Evolutionary conservation across 2,113 vertebrate species (phyloP).

Genomic region (Syngnathus scovelli): DNA sequence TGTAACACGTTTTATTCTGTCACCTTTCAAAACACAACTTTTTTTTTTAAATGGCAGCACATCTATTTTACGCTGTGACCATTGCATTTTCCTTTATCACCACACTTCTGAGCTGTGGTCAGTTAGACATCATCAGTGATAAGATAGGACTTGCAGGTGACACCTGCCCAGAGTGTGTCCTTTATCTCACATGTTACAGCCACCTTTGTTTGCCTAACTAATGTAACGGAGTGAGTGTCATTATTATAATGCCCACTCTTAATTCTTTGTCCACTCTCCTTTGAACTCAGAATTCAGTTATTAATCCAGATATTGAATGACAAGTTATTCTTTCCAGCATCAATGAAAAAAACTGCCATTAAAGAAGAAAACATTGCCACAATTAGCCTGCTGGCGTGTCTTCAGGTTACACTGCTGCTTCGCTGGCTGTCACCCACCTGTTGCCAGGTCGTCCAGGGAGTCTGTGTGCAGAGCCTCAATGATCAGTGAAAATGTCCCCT

Average conservation of each 20-base stretch:
- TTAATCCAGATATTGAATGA: not conserved
- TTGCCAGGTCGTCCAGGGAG: slow-evolving; percentile 87
- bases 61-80: not conserved
- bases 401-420: slow-evolving; percentile 42
- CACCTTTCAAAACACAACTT: not conserved
- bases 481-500: slow-evolving; percentile 99
- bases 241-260: not conserved
- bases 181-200: slow-evolving; percentile 6
- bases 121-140: slow-evolving; percentile 33
- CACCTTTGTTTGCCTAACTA: not conserved
- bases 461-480: slow-evolving; percentile 94
- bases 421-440: slow-evolving; percentile 78
- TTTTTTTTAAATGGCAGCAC: not conserved
- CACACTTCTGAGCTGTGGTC: not conserved
- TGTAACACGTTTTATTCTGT: not conserved
- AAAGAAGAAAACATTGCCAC: slow-evolving; percentile 19
- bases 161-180: slow-evolving; percentile 12
- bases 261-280: not conserved
- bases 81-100: slow-evolving; percentile 1
- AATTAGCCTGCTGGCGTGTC: slow-evolving; percentile 33
- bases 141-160: slow-evolving; percentile 29
- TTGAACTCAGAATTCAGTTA: not conserved
- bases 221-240: not conserved
- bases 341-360: slow-evolving; percentile 18
- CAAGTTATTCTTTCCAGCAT: not conserved